A percentile compares a stretch with the other conserved stretches of the same genome.
Evolutionary conservation across 1,140 invertebrate species (phyloP).

Genomic region (Zaprionus inermis): DNA sequence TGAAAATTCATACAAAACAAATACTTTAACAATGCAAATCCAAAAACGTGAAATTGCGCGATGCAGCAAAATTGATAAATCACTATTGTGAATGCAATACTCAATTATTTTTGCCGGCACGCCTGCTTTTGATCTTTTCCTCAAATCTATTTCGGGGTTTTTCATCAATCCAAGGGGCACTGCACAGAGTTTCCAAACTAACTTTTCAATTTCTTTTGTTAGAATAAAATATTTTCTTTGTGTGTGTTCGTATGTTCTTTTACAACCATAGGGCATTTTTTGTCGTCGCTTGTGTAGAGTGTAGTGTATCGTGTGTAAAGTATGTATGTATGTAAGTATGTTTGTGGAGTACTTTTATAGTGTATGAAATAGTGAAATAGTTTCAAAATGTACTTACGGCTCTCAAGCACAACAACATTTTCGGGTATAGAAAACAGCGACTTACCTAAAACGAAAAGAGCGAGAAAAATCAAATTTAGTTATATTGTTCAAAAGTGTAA

Average conservation of each 20-base stretch:
- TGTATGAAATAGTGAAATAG: constrained; percentile 55
- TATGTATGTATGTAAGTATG: not conserved
- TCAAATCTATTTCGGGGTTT: not conserved
- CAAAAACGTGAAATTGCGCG: constrained; percentile 39
- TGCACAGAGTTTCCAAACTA: constrained; percentile 12
- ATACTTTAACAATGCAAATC: constrained; percentile 23
- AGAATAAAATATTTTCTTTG: too few species aligned
- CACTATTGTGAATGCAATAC: constrained; percentile 39
- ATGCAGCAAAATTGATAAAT: constrained; percentile 65
- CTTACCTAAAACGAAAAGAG: constrained; percentile 71
- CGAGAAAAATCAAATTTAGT: constrained; percentile 37
- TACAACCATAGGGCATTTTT: too few species aligned
- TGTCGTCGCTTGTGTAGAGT: constrained; percentile 22
- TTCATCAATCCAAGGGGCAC: not conserved
- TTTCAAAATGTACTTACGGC: constrained; percentile 79
- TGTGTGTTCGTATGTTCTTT: too few species aligned
- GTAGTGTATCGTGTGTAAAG: not conserved
- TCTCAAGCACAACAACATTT: constrained; percentile 82
- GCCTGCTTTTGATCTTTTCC: constrained; percentile 60
- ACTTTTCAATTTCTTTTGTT: constrained; percentile 10
- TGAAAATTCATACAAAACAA: constrained; percentile 68
- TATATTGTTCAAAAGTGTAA: constrained; percentile 16
- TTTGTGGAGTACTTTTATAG: not conserved
- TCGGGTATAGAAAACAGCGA: constrained; percentile 82
- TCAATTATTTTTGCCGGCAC: constrained; percentile 45